These are phyloP conservation scores for Heloderma charlesbogerti DNA, from an alignment of 2,113 vertebrate genomes.

Conservation along the genomic window DNA sequence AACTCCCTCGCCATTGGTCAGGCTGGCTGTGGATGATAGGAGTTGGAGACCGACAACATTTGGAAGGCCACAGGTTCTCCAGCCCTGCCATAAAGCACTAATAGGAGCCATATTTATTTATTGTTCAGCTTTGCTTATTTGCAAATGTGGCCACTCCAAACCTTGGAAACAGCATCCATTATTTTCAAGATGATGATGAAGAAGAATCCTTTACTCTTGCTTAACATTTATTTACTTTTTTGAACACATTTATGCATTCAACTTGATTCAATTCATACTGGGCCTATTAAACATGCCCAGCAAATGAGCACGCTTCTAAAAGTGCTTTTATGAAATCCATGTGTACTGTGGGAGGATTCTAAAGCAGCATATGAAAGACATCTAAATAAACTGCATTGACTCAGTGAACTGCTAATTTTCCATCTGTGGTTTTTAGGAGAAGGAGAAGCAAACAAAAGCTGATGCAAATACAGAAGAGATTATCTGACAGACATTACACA, in stretches of 20 bases:
- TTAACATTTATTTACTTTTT: background rate
- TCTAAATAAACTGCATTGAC: background rate
- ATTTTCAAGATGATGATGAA: background rate
- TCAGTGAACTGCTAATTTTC: constrained; percentile 3
- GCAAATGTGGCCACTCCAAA: too few species aligned
- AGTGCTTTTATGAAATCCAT: background rate
- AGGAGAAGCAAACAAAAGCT: background rate
- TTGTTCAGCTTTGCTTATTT: background rate
- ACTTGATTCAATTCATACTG: background rate
- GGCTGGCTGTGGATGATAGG: too few species aligned
- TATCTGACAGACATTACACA: background rate
- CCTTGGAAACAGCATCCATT: background rate
- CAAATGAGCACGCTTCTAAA: background rate
- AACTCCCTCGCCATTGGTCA: too few species aligned
- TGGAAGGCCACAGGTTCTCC: too few species aligned
- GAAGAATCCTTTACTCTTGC: background rate
- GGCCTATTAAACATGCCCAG: background rate
- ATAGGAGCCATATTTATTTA: background rate
- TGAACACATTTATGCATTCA: background rate
- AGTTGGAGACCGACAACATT: too few species aligned
- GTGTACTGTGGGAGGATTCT: background rate
- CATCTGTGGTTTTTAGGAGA: background rate
- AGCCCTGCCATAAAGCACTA: background rate
- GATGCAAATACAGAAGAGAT: background rate
- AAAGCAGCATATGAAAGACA: background rate